These are phyloP conservation scores for Taurulus bubalis DNA, from an alignment of 2,113 vertebrate genomes.

Conservation along the genomic window DNA sequence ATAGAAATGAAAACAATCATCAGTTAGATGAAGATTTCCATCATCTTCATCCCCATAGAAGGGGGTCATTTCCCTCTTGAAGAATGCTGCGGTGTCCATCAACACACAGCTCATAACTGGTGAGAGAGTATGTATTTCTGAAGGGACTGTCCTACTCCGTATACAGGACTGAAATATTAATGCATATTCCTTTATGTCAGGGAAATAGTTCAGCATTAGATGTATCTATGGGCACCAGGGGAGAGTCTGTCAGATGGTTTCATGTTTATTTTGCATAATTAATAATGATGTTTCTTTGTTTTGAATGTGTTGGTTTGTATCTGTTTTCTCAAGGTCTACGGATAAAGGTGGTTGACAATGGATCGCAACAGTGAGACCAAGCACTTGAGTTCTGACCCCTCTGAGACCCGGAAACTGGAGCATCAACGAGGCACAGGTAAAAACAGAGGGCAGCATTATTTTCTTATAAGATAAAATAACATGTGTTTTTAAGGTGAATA, in stretches of 20 bases:
- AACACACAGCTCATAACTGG: not conserved
- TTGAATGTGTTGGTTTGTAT: constrained; percentile 3
- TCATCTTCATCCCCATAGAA: not conserved
- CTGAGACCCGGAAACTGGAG: constrained; percentile 42
- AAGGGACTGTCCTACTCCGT: too few species aligned
- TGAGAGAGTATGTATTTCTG: not conserved
- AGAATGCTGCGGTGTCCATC: not conserved
- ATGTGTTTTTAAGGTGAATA: not conserved
- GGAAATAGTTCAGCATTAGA: not conserved
- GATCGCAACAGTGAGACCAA: constrained; percentile 55
- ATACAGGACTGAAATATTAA: too few species aligned
- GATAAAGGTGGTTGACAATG: constrained; percentile 60
- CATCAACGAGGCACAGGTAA: constrained; percentile 57
- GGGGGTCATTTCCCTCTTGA: not conserved
- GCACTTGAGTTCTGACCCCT: constrained; percentile 55
- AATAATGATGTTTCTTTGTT: not conserved
- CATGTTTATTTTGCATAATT: not conserved
- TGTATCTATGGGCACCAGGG: not conserved
- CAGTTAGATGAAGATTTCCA: not conserved
- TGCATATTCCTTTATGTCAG: not conserved
- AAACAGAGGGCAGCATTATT: not conserved
- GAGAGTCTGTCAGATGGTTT: not conserved
- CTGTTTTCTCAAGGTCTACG: not conserved
- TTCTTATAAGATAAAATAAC: not conserved
- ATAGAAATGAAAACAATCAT: not conserved